A percentile compares a stretch with the other conserved stretches of the same genome.
phyloP scores from a whole-genome alignment of 1,140 invertebrate genomes.

The Camponotus vicinus region DNA sequence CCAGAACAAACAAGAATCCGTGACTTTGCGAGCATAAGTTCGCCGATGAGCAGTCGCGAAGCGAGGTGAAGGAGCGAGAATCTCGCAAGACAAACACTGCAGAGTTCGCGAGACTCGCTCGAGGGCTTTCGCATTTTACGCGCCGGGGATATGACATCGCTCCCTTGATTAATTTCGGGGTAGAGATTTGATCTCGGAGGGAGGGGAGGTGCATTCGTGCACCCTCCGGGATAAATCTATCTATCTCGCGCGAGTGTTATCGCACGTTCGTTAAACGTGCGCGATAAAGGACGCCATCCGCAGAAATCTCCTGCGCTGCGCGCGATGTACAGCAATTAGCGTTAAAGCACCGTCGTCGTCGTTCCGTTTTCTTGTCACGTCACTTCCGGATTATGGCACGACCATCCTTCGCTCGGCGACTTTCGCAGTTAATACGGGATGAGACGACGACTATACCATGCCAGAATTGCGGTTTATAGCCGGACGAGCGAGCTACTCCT shows the following conservation, averaged over 20 bases:
- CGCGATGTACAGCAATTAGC: slow-evolving; percentile 67
- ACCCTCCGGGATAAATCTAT: neutral
- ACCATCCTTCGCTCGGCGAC: slow-evolving; percentile 24
- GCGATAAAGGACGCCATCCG: slow-evolving; percentile 62
- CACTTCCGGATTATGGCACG: slow-evolving; percentile 71
- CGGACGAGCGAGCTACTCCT: slow-evolving; percentile 22
- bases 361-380: slow-evolving; percentile 72
- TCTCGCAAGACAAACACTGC: slow-evolving; percentile 43
- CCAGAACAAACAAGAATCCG: slow-evolving; percentile 39
- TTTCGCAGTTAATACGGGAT: slow-evolving; percentile 44
- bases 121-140: slow-evolving; percentile 27
- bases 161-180: slow-evolving; percentile 34
- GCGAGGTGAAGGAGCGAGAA: neutral
- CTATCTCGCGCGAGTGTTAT: neutral
- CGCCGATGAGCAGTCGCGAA: slow-evolving; percentile 35
- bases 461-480: slow-evolving; percentile 47
- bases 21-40: slow-evolving; percentile 33
- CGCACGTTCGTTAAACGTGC: slow-evolving; percentile 51
- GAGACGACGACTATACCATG: neutral
- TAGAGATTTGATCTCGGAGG: neutral
- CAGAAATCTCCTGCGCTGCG: slow-evolving; percentile 58
- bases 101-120: slow-evolving; percentile 2
- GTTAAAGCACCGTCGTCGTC: slow-evolving; percentile 56
- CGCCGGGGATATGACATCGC: neutral
- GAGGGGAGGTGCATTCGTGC: neutral